Evolutionary conservation across 2,113 vertebrate genomes (phyloP).

Genomic region (Grantiella picta): DNA sequence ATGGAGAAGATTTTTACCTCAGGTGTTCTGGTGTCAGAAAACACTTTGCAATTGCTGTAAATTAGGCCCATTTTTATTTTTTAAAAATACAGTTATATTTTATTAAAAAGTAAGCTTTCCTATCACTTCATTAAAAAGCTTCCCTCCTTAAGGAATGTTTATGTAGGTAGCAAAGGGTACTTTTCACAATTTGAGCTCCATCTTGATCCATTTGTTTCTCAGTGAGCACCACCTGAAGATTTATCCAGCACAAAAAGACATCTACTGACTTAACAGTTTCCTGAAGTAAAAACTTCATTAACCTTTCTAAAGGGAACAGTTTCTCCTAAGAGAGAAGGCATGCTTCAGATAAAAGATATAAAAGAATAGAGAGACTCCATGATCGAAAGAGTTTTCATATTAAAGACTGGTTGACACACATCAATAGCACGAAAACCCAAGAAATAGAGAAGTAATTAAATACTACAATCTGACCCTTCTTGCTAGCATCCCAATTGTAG

Average conservation of each 20-base stretch:
- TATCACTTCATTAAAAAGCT: not conserved
- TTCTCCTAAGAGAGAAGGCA: not conserved
- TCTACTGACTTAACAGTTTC: not conserved
- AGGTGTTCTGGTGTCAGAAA: not conserved
- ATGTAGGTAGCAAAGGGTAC: not conserved
- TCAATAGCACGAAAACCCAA: not conserved
- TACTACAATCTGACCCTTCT: not conserved
- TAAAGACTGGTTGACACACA: not conserved
- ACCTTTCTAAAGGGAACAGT: not conserved
- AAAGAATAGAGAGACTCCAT: not conserved
- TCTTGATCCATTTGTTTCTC: not conserved
- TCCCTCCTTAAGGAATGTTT: not conserved
- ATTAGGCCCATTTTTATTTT: not conserved
- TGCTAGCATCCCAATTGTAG: not conserved
- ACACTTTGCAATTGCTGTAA: not conserved
- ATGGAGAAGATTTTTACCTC: not conserved
- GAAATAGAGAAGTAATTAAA: not conserved
- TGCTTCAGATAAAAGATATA: not conserved
- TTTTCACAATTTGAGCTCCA: not conserved
- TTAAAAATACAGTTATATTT: not conserved
- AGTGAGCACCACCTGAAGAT: not conserved
- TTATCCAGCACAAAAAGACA: not conserved
- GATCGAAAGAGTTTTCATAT: not conserved
- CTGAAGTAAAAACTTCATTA: slow-evolving; percentile 37
- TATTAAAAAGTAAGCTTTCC: not conserved